Base-by-base conservation (phyloP, 2,888 invertebrate genomes). In the Empis stercorea region DNA sequence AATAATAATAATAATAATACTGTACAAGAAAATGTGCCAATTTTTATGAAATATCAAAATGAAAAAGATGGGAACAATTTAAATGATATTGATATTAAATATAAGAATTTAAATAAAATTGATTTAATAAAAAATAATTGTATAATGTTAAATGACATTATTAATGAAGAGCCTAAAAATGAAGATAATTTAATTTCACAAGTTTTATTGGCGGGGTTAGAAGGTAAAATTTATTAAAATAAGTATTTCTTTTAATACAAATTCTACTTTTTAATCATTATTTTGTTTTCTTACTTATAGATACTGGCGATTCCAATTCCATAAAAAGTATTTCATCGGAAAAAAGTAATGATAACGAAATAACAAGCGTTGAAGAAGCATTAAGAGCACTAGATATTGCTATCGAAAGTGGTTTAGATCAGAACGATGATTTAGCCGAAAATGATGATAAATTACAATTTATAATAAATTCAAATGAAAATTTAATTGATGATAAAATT, bases 341-440 rank as follows among this genome's bases (percentile, higher is more conserved):
- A 5, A 51, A 46, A 48, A 54, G 51, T 20, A 47, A 45, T 41
- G 55, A 56, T 44, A 38, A 16, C 11, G 42, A 27, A 27, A 9
- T 44, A 10, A 54, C 51, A 16, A 55, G 54, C 38, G 51, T 57
- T 38, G 57, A 57, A 47, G 57, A 57, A 48, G 57, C 56, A 14
- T 43, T 57, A 10, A 45, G 54, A 40, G 54, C 46, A 15, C 17
- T 56, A 9, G 56, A 56, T 44, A 48, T 51, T 50, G 57, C 55
- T 10, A 54, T 57, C 41, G 53, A 53, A 13, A 53, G 50, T 34
- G 55, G 49, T 32, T 38, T 43, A 14, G 45, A 43, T 10, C n/a
- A 47, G 2, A 47, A 51, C 39, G 46, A 47, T 39, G 48, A 52
- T 23, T 39, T 38, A 15, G 47, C 44, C 30, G 47, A 48, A 13